phyloP scores from a whole-genome alignment of 2,888 invertebrate genomes.

The Xylota sylvarum region DNA sequence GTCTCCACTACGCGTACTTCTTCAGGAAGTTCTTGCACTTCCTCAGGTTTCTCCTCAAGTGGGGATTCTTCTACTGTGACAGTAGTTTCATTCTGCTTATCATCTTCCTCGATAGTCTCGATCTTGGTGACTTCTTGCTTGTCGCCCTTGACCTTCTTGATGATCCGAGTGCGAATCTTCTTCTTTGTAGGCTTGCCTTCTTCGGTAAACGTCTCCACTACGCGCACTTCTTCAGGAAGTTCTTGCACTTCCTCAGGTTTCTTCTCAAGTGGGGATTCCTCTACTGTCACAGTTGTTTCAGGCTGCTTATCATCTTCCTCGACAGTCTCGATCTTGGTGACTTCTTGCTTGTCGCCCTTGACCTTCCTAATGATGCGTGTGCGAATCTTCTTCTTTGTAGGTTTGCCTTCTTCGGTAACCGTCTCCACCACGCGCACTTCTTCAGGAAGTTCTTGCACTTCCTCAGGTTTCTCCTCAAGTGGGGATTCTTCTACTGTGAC shows the following conservation, averaged over 20 bases:
- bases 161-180: conserved; percentile 84
- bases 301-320: conserved; percentile 33
- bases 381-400: conserved; percentile 22
- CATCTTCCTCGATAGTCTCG: conserved; percentile 48
- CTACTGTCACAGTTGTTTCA: conserved; percentile 79
- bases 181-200: conserved; percentile 83
- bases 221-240: conserved; percentile 80
- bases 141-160: no score
- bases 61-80: conserved; percentile 49
- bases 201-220: conserved; percentile 81
- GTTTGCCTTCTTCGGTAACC: conserved; percentile 20
- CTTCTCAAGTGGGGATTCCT: conserved; percentile 79
- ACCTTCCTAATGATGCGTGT: conserved; percentile 29
- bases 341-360: conserved; percentile 44
- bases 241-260: conserved; percentile 80
- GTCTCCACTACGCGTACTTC: conserved; percentile 43
- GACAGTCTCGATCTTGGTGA: conserved; percentile 36
- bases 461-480: conserved; percentile 71
- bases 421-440: conserved; percentile 51
- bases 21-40: conserved; percentile 36
- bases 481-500: conserved; percentile 78
- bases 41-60: conserved; percentile 47
- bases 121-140: no score
- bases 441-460: conserved; percentile 78
- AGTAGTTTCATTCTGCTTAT: conserved; percentile 48